phyloP scores from a whole-genome alignment of 1,140 invertebrate genomes.

The Battus philenor region DNA sequence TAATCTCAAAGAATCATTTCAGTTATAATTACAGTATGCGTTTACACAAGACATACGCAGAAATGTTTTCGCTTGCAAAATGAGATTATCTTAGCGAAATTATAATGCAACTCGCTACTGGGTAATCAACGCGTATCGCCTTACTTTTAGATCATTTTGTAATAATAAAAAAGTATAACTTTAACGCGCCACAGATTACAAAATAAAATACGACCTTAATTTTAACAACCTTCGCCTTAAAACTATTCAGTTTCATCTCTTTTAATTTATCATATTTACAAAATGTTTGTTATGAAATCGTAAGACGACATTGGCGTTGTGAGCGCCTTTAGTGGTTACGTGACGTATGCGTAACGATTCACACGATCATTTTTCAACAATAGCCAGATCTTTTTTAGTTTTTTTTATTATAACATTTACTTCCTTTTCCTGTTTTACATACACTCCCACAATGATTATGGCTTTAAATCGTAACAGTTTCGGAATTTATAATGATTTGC shows the following conservation, averaged over 20 bases:
- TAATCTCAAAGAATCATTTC: too few species aligned
- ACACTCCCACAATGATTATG: too few species aligned
- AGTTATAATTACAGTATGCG: too few species aligned
- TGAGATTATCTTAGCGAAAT: background rate
- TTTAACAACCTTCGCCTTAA: constrained; percentile 31
- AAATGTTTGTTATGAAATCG: constrained; percentile 38
- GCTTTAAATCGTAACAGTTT: too few species aligned
- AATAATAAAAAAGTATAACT: constrained; percentile 9
- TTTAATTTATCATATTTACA: constrained; percentile 38
- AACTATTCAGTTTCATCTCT: constrained; percentile 31
- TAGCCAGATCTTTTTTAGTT: background rate
- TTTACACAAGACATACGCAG: too few species aligned
- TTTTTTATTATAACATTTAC: background rate
- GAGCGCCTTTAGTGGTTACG: constrained; percentile 1
- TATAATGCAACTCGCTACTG: background rate
- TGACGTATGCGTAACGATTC: constrained; percentile 4
- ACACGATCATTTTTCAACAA: background rate
- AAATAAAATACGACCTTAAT: constrained; percentile 17
- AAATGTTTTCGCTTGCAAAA: constrained; percentile 3
- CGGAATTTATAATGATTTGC: too few species aligned
- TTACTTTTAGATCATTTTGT: constrained; percentile 11
- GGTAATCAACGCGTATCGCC: constrained; percentile 1
- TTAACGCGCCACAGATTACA: constrained; percentile 7
- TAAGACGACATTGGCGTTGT: constrained; percentile 13
- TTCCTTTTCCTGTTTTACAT: too few species aligned